Evolutionary conservation across 2,888 invertebrate genomes (phyloP).

Genomic region (Macropis europaea): DNA sequence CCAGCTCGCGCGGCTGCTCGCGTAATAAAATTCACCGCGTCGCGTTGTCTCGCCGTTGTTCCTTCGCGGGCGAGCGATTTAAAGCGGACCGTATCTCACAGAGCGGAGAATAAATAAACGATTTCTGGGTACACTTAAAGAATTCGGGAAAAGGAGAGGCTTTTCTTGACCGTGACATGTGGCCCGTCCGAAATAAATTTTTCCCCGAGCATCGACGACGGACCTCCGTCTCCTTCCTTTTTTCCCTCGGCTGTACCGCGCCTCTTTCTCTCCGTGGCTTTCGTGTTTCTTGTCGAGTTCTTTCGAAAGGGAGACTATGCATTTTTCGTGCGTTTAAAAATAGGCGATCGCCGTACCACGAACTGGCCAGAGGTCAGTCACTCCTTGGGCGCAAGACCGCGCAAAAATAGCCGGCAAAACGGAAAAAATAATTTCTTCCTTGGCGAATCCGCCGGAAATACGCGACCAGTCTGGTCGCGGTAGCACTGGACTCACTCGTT

Average conservation of each 20-base stretch:
- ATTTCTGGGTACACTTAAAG: slow-evolving; percentile 7
- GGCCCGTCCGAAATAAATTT: slow-evolving; percentile 54
- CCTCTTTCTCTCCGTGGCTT: not conserved
- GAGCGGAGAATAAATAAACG: slow-evolving; percentile 37
- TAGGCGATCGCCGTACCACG: slow-evolving; percentile 71
- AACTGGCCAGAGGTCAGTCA: slow-evolving; percentile 80
- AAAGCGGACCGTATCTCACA: slow-evolving; percentile 2
- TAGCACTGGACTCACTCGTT: slow-evolving; percentile 12
- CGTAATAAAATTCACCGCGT: not conserved
- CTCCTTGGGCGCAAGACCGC: slow-evolving; percentile 71
- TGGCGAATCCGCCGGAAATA: slow-evolving; percentile 38
- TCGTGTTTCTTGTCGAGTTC: slow-evolving; percentile 44
- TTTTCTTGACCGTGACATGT: slow-evolving; percentile 58
- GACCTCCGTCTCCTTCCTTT: slow-evolving; percentile 12
- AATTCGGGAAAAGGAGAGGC: slow-evolving; percentile 37
- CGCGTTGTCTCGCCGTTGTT: not conserved
- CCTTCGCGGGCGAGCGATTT: no score
- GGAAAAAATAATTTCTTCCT: slow-evolving; percentile 69
- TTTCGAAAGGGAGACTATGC: slow-evolving; percentile 71
- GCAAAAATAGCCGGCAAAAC: slow-evolving; percentile 74
- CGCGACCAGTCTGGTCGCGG: slow-evolving; percentile 19
- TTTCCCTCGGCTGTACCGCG: slow-evolving; percentile 1
- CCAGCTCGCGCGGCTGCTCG: not conserved
- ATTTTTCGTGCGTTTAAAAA: slow-evolving; percentile 78
- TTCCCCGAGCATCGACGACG: slow-evolving; percentile 44